Evolutionary conservation across 2,888 invertebrate genomes (phyloP).

Genomic region (Trichacis sp.): DNA sequence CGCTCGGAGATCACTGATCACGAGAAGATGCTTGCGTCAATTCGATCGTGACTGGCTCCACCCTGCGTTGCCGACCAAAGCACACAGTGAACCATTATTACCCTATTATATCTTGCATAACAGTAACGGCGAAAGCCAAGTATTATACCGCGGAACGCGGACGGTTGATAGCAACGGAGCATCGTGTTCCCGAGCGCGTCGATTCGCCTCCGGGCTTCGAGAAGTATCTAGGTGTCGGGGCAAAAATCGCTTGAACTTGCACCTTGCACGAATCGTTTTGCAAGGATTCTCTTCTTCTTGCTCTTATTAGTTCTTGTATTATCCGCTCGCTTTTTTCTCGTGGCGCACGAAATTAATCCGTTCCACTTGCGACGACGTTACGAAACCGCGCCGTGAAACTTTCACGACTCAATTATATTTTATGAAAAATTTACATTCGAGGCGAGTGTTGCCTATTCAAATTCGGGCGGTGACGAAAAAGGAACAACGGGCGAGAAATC

Average conservation of each 20-base stretch:
- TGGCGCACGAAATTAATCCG: too few relatives aligned
- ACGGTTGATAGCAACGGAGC: too few relatives aligned
- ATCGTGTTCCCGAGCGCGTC: conserved; percentile 52
- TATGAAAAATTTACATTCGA: background rate
- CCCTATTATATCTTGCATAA: conserved; percentile 67
- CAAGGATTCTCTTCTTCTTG: conserved; percentile 3
- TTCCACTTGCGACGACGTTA: too few relatives aligned
- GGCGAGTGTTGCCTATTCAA: background rate
- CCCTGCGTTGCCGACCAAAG: conserved; percentile 61
- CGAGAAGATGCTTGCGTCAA: conserved; percentile 65
- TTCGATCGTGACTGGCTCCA: conserved; percentile 67
- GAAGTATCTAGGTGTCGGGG: conserved; percentile 44
- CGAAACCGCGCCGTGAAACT: background rate
- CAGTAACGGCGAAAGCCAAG: conserved; percentile 64
- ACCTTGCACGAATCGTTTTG: conserved; percentile 43
- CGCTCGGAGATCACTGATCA: conserved; percentile 9
- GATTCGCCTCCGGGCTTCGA: conserved; percentile 45
- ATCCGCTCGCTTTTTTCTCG: too few relatives aligned
- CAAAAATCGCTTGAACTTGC: conserved; percentile 60
- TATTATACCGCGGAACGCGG: conserved; percentile 59
- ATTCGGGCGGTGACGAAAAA: background rate
- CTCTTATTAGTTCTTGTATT: too few relatives aligned
- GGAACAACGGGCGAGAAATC: background rate
- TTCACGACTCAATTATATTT: background rate
- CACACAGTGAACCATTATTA: conserved; percentile 63